phyloP scores from a whole-genome alignment of 2,797 vertebrate species.

The Peromyscus nudipes region DNA sequence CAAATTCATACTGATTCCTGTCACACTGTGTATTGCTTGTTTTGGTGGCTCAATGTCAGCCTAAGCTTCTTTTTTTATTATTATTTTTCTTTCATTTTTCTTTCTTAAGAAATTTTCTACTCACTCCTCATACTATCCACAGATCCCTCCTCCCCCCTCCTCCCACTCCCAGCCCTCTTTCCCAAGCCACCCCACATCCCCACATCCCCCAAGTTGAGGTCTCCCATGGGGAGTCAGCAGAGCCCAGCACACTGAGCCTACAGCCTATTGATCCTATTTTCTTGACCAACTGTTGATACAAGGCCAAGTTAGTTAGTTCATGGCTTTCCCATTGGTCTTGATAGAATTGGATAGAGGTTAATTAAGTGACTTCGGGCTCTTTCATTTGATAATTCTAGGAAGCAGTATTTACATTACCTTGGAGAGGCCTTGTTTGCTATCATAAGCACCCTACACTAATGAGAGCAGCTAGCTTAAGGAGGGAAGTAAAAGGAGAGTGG shows the following conservation, averaged over 20 bases:
- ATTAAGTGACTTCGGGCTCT: slow-evolving; percentile 20
- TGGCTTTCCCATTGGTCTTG: not conserved
- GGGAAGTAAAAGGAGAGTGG: not conserved
- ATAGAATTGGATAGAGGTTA: not conserved
- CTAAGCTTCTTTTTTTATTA: not conserved
- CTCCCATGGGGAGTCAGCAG: too few species aligned
- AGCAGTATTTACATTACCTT: not conserved
- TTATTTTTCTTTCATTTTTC: too few species aligned
- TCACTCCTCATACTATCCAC: too few species aligned
- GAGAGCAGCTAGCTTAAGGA: not conserved
- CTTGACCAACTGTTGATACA: not conserved
- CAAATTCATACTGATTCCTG: not conserved
- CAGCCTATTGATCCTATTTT: not conserved
- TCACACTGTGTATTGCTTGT: not conserved
- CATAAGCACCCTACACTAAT: not conserved
- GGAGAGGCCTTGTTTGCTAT: not conserved
- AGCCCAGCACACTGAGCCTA: too few species aligned
- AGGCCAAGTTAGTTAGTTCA: not conserved
- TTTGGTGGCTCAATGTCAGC: not conserved
- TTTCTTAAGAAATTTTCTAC: too few species aligned
- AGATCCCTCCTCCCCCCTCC: too few species aligned
- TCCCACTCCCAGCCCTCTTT: too few species aligned
- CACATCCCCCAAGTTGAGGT: too few species aligned
- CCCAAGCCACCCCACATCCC: too few species aligned
- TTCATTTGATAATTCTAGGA: not conserved